These are phyloP conservation scores for Drosophila macrothrix DNA, from an alignment of 2,888 invertebrate genomes.

Conservation along the genomic window DNA sequence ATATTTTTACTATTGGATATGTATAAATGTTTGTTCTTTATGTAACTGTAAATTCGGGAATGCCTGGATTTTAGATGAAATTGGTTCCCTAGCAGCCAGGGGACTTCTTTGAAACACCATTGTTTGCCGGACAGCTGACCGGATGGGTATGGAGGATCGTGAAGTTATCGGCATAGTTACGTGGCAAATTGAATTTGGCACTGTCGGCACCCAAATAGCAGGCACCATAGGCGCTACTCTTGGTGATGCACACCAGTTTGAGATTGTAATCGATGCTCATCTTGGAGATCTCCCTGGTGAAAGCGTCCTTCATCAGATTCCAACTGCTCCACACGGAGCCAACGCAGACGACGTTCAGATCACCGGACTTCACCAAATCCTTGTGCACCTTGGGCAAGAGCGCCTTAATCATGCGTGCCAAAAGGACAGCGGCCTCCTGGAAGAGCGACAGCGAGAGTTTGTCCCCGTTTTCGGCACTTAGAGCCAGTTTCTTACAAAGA, in stretches of 20 bases:
- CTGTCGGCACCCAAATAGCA: constrained; percentile 93
- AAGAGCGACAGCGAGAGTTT: constrained; percentile 90
- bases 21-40: background rate
- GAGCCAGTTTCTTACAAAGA: constrained; percentile 90
- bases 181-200: constrained; percentile 87
- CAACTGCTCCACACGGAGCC: constrained; percentile 98
- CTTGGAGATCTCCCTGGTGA: constrained; percentile 87
- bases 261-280: constrained; percentile 84
- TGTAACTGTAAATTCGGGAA: constrained; percentile 20
- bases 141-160: constrained; percentile 87
- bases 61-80: constrained; percentile 14
- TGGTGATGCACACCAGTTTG: constrained; percentile 89
- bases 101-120: constrained; percentile 34
- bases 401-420: constrained; percentile 89
- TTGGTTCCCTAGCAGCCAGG: constrained; percentile 6
- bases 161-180: constrained; percentile 90
- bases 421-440: constrained; percentile 88
- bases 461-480: constrained; percentile 90
- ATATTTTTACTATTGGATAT: constrained; percentile 5
- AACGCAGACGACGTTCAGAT: constrained; percentile 93
- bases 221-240: constrained; percentile 93
- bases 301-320: constrained; percentile 91
- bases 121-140: constrained; percentile 12
- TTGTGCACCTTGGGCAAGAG: constrained; percentile 87
- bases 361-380: constrained; percentile 84